Percentiles rank a stretch among this genome's conserved stretches.
Evolutionary conservation across 2,888 invertebrate genomes (phyloP).

Genomic region (Dicyrtomina minuta): DNA sequence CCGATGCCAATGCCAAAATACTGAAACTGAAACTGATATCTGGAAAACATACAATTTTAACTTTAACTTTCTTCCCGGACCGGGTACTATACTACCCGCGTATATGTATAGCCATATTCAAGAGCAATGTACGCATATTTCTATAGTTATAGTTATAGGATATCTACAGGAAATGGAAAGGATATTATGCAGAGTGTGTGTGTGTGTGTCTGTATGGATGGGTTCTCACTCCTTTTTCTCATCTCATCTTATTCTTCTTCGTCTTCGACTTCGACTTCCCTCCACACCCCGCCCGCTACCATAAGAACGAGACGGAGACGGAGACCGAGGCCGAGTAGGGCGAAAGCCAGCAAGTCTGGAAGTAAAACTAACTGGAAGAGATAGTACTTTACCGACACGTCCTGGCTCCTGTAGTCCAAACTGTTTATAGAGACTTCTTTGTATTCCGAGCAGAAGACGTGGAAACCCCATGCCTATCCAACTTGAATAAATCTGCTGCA

Average conservation of each 20-base stretch:
- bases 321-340: too few species aligned
- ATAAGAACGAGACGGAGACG: too few species aligned
- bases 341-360: slow-evolving; percentile 13
- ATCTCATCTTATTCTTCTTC: slow-evolving; percentile 17
- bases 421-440: slow-evolving; percentile 38
- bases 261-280: neutral
- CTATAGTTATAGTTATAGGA: too few species aligned
- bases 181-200: neutral
- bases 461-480: slow-evolving; percentile 39
- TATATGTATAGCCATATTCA: too few species aligned
- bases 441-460: slow-evolving; percentile 39
- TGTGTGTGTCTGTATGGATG: slow-evolving; percentile 4
- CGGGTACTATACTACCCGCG: too few species aligned
- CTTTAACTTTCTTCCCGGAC: too few species aligned
- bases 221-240: slow-evolving; percentile 33
- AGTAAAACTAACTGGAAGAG: neutral
- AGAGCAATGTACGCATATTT: too few species aligned
- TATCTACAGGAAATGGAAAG: too few species aligned
- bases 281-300: slow-evolving; percentile 5
- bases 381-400: slow-evolving; percentile 16
- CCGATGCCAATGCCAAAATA: too few species aligned
- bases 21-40: too few species aligned
- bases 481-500: slow-evolving; percentile 50
- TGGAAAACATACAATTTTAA: too few species aligned
- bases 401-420: neutral